A percentile compares a stretch with the other conserved stretches of the same genome.
phyloP scores from a whole-genome alignment of 2,113 vertebrate species.

The Nycticryphes semicollaris region DNA sequence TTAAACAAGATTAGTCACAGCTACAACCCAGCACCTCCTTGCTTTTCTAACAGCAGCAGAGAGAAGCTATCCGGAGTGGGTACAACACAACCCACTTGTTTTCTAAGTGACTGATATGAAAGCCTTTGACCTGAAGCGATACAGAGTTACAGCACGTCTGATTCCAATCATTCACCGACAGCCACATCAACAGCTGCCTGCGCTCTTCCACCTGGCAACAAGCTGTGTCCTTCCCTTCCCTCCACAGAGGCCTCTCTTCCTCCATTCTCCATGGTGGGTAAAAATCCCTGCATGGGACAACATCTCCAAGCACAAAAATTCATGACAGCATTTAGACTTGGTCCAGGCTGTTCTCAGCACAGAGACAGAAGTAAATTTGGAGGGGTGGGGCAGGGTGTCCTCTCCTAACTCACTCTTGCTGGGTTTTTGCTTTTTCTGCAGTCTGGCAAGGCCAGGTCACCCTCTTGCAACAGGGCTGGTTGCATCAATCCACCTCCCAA shows the following conservation, averaged over 20 bases:
- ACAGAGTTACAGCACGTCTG: not conserved
- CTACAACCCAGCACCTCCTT: not conserved
- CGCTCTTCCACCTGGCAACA: not conserved
- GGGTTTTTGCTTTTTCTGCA: not conserved
- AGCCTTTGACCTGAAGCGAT: conserved; percentile 45
- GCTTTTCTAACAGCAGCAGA: not conserved
- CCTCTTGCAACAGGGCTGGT: not conserved
- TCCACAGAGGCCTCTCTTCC: not conserved
- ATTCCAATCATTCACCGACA: not conserved
- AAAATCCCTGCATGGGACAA: not conserved
- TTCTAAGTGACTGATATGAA: not conserved
- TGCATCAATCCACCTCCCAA: not conserved
- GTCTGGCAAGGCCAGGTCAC: not conserved
- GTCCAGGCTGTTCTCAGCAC: not conserved
- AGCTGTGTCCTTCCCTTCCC: not conserved
- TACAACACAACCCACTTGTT: not conserved
- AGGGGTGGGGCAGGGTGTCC: not conserved
- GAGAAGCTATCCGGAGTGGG: not conserved
- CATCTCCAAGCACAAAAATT: not conserved
- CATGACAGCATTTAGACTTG: not conserved
- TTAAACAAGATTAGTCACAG: conserved; percentile 27
- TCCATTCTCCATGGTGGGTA: not conserved
- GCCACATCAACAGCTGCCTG: conserved; percentile 1
- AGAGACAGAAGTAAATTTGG: not conserved
- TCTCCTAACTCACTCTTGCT: not conserved